phyloP scores from a whole-genome alignment of 2,888 invertebrate genomes.

The Nephrotoma appendiculata region DNA sequence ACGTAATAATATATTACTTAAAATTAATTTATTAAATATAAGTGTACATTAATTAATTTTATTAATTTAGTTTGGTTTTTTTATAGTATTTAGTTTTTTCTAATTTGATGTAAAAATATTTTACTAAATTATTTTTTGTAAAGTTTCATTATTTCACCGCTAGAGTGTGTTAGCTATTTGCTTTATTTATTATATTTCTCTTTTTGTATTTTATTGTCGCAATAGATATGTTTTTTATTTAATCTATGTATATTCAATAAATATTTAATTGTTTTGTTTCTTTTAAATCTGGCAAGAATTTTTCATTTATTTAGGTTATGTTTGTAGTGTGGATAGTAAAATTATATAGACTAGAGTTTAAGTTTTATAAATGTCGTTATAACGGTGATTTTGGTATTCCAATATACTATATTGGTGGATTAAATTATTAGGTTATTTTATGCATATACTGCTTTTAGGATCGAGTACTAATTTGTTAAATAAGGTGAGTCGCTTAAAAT shows the following conservation, averaged over 20 bases:
- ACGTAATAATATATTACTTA: neutral
- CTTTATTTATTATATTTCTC: neutral
- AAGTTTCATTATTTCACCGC: neutral
- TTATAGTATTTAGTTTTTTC: neutral
- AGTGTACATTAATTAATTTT: neutral
- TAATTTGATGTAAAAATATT: neutral
- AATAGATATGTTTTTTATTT: neutral
- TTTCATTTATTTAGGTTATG: too few relatives aligned
- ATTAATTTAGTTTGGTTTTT: neutral
- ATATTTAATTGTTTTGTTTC: neutral
- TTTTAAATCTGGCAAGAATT: neutral
- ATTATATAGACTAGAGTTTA: neutral
- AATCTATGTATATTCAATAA: neutral
- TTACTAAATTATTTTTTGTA: neutral
- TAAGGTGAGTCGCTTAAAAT: neutral
- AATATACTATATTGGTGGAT: neutral
- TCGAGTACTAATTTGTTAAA: too few relatives aligned
- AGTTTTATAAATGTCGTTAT: neutral
- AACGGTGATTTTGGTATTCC: neutral
- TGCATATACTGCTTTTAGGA: too few relatives aligned
- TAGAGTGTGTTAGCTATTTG: neutral
- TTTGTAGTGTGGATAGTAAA: neutral
- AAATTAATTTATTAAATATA: neutral
- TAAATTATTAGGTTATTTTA: too few relatives aligned
- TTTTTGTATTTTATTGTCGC: neutral